phyloP scores from a whole-genome alignment of 2,113 vertebrate species.

The Andinoacara biseriatus region DNA sequence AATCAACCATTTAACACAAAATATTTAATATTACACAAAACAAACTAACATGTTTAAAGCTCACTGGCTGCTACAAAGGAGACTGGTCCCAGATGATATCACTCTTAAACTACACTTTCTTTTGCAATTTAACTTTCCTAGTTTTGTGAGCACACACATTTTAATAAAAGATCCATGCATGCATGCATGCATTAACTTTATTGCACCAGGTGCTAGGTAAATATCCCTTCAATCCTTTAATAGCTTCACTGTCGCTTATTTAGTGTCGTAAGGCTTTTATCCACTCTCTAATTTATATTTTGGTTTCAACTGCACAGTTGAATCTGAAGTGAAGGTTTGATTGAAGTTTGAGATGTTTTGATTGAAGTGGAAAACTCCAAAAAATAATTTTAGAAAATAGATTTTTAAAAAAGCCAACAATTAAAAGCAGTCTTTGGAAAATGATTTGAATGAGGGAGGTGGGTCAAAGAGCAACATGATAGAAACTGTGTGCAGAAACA shows the following conservation, averaged over 20 bases:
- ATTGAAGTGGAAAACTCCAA: rapidly evolving
- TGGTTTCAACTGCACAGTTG: neutral
- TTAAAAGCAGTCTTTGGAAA: too few relatives aligned
- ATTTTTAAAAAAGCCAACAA: too few relatives aligned
- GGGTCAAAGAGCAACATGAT: neutral
- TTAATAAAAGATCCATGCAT: neutral
- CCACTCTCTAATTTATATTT: too few relatives aligned
- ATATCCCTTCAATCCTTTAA: too few relatives aligned
- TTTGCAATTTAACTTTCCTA: neutral
- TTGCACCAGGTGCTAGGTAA: neutral
- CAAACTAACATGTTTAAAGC: too few relatives aligned
- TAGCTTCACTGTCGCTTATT: too few relatives aligned
- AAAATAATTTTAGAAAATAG: neutral
- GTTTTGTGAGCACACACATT: neutral
- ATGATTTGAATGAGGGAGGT: neutral
- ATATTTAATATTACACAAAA: too few relatives aligned
- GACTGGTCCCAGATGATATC: neutral
- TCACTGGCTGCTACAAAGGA: too few relatives aligned
- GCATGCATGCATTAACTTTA: neutral
- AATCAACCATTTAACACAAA: too few relatives aligned
- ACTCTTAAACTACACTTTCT: too few relatives aligned
- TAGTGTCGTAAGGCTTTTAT: too few relatives aligned
- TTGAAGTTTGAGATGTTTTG: neutral
- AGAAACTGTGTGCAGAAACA: neutral
- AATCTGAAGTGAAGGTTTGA: neutral